phyloP scores from a whole-genome alignment of 2,113 vertebrate genomes.

The Limnothrissa miodon region DNA sequence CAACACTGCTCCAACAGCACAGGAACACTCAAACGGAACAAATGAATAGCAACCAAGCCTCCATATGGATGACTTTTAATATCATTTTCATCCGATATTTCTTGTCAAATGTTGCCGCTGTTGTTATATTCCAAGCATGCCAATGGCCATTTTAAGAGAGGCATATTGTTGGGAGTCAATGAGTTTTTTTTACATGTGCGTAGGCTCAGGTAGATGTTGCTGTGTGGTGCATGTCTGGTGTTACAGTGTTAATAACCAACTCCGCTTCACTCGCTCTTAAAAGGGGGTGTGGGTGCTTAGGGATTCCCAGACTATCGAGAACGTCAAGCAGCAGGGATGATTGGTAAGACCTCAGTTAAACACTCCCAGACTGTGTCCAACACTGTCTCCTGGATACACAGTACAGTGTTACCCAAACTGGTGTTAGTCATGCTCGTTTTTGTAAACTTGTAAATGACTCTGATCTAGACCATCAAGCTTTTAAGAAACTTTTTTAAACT shows the following conservation, averaged over 20 bases:
- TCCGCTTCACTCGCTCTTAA: neutral
- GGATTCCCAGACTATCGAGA: constrained; percentile 2
- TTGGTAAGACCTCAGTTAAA: constrained; percentile 29
- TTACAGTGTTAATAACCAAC: neutral
- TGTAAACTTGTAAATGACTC: neutral
- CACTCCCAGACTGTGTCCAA: constrained; percentile 28
- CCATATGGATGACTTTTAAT: neutral
- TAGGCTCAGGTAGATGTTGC: neutral
- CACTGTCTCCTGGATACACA: neutral
- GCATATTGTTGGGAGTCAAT: no score
- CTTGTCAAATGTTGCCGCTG: no score
- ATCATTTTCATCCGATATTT: no score
- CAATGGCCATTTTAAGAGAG: no score
- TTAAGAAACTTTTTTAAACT: neutral
- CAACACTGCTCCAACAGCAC: neutral
- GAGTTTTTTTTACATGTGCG: no score
- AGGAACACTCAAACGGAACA: neutral
- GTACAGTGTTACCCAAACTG: neutral
- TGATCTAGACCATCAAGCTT: neutral
- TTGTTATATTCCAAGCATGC: no score
- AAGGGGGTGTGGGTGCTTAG: neutral
- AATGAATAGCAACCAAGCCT: constrained; percentile 9
- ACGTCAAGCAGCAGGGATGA: constrained; percentile 17
- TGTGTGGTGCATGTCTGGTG: neutral
- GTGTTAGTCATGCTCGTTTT: neutral